Conservation (phyloP, 2,113 vertebrate species). For the Athene cunicularia region DNA sequence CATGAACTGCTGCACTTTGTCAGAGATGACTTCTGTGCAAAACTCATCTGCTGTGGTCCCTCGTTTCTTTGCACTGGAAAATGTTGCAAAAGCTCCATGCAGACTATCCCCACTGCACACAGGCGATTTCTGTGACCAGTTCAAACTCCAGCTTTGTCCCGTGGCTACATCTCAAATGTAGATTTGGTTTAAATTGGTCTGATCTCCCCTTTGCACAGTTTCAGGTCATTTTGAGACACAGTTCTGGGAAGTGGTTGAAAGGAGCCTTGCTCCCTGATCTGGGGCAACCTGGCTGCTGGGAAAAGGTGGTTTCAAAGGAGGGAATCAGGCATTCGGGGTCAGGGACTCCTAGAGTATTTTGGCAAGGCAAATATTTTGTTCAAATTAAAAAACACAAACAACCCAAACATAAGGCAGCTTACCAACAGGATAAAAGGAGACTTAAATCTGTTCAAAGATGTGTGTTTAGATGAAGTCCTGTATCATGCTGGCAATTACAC, state of each 20-base stretch:
- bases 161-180: rapidly evolving
- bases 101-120: not conserved
- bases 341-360: not conserved
- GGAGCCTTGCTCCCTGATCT: not conserved
- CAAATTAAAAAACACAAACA: not conserved
- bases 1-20: not conserved
- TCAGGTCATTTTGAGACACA: not conserved
- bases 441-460: not conserved
- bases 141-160: not conserved
- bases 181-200: not conserved
- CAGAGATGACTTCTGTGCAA: not conserved
- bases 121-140: not conserved
- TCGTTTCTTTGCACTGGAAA: not conserved
- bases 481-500: not conserved
- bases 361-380: not conserved
- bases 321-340: not conserved
- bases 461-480: not conserved
- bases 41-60: not conserved
- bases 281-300: not conserved
- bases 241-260: not conserved
- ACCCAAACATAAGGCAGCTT: not conserved
- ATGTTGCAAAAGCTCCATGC: not conserved
- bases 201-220: not conserved
- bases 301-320: not conserved
- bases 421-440: not conserved